phyloP scores from a whole-genome alignment of 2,113 vertebrate genomes.

The Antechinus flavipes region DNA sequence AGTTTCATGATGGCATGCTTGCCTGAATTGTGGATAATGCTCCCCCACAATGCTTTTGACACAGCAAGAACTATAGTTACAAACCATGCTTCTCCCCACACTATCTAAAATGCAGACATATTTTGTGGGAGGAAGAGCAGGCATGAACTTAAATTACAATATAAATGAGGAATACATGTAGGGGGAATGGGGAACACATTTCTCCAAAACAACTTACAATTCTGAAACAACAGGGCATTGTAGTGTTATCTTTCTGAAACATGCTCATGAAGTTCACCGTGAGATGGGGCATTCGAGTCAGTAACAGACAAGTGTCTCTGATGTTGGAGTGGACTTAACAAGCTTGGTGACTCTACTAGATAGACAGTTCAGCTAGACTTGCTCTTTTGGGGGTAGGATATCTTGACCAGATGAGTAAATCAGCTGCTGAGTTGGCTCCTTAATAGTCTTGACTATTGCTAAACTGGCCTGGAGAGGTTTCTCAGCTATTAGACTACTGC shows the following conservation, averaged over 20 bases:
- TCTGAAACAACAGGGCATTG: neutral
- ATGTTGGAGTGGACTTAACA: neutral
- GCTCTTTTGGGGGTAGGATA: neutral
- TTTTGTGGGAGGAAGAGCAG: neutral
- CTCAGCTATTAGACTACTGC: neutral
- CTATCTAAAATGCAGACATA: neutral
- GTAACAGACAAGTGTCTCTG: neutral
- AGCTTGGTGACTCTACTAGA: neutral
- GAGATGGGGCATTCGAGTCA: neutral
- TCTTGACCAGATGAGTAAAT: neutral
- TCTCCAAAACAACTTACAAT: neutral
- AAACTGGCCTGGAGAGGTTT: neutral
- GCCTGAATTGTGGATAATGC: no score
- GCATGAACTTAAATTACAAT: neutral
- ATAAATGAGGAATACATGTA: neutral
- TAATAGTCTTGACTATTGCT: neutral
- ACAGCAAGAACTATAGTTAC: neutral
- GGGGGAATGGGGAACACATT: neutral
- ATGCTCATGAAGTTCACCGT: neutral
- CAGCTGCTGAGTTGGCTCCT: neutral
- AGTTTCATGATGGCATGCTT: no score
- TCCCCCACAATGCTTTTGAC: neutral
- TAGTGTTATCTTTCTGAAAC: neutral
- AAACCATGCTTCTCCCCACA: neutral
- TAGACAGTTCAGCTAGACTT: neutral